Evolutionary conservation across 2,113 vertebrate species (phyloP).

Genomic region (Callocephalon fimbriatum): DNA sequence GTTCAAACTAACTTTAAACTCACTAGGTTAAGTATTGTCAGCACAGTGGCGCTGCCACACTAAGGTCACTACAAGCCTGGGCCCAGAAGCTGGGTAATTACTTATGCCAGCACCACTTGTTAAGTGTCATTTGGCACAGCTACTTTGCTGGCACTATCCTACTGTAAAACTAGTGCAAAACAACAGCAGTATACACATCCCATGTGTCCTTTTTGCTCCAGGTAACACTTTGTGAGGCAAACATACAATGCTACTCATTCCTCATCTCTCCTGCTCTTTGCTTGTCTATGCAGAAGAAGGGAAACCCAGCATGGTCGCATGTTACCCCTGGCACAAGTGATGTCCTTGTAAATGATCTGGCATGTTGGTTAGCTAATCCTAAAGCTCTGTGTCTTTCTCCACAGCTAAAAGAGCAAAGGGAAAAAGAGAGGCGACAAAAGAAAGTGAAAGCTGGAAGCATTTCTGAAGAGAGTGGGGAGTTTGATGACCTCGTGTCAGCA

Average conservation of each 20-base stretch:
- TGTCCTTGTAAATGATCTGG: background rate
- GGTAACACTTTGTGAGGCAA: background rate
- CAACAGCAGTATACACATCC: background rate
- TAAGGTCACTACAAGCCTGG: background rate
- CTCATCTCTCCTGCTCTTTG: background rate
- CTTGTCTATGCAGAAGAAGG: background rate
- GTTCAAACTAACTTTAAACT: background rate
- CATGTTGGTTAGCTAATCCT: background rate
- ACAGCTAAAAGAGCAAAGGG: conserved; percentile 95
- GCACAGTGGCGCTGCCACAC: background rate
- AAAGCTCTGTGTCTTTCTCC: conserved; percentile 26
- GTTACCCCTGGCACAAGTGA: background rate
- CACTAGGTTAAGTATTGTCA: background rate
- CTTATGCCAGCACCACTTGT: background rate
- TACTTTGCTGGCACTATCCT: background rate
- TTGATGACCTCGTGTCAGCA: conserved; percentile 95
- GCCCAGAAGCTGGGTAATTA: background rate
- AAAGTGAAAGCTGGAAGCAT: conserved; percentile 77
- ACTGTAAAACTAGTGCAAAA: background rate
- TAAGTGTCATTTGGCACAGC: background rate
- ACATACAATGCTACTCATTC: background rate
- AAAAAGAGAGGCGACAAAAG: conserved; percentile 89
- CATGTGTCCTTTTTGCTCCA: background rate
- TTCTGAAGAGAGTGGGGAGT: conserved; percentile 92
- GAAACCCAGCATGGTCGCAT: background rate